Evolutionary conservation across 2,797 vertebrate genomes (phyloP).

Genomic region (Clarias laeviceps): DNA sequence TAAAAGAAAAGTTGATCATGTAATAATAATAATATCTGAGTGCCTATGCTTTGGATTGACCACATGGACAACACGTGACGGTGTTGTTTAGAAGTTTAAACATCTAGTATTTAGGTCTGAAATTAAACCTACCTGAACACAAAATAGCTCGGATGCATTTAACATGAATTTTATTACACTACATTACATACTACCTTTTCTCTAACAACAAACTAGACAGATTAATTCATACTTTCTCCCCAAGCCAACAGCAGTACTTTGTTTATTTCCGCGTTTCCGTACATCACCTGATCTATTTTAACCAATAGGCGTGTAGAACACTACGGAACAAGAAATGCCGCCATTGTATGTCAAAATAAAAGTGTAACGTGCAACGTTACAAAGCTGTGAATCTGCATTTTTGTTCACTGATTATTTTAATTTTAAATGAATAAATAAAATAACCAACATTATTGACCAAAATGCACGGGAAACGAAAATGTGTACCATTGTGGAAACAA

Average conservation of each 20-base stretch:
- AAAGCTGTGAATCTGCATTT: background rate
- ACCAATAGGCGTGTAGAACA: background rate
- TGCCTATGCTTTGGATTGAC: background rate
- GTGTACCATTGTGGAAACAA: too few species aligned
- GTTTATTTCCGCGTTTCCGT: constrained; percentile 3
- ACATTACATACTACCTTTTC: too few species aligned
- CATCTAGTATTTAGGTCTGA: background rate
- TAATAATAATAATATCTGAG: background rate
- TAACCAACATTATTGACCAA: too few species aligned
- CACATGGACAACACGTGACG: background rate
- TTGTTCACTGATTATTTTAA: too few species aligned
- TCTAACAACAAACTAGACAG: background rate
- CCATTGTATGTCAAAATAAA: constrained; percentile 16
- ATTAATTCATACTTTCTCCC: background rate
- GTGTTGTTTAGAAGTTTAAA: background rate
- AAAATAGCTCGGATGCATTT: background rate
- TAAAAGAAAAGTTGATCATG: background rate
- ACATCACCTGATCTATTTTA: background rate
- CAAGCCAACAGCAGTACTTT: background rate
- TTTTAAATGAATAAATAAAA: too few species aligned
- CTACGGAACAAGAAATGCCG: background rate
- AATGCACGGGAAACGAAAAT: too few species aligned
- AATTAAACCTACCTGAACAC: background rate
- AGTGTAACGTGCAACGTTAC: background rate
- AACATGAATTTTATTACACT: background rate